Conservation (phyloP, 1,140 invertebrate species). For the Drosophila baimaii region DNA sequence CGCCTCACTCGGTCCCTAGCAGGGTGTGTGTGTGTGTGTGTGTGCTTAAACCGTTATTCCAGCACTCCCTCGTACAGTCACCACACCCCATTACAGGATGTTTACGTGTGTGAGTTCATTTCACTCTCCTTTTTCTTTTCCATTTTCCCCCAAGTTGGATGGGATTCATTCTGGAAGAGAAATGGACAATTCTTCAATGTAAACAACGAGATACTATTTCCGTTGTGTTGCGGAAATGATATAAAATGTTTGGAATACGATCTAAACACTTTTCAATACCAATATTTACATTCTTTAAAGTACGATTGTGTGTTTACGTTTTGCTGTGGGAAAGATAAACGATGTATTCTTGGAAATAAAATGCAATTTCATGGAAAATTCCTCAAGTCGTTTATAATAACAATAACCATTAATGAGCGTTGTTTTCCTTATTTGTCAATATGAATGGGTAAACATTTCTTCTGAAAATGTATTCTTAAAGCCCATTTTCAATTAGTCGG, state of each 20-base stretch:
- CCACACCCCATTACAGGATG: conserved; percentile 26
- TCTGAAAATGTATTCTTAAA: neutral
- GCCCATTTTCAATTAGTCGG: neutral
- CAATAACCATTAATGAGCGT: neutral
- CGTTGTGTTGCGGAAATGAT: conserved; percentile 3
- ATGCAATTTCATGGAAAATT: neutral
- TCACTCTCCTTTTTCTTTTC: neutral
- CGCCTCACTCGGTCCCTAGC: neutral
- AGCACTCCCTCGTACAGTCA: conserved; percentile 38
- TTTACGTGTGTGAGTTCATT: conserved; percentile 10
- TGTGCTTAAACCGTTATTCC: conserved; percentile 26
- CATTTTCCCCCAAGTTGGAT: conserved; percentile 17
- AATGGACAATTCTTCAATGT: conserved; percentile 1
- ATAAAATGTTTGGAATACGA: conserved; percentile 11
- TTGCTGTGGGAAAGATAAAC: neutral
- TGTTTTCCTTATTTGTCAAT: neutral
- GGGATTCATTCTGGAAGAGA: conserved; percentile 11
- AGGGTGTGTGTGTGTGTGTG: neutral
- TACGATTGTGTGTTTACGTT: neutral
- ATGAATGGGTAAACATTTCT: neutral
- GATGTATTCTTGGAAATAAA: neutral
- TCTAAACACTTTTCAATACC: neutral
- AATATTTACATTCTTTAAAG: conserved; percentile 3
- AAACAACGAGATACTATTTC: conserved; percentile 11
- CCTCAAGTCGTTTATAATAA: too few species aligned